These are phyloP conservation scores for Hyles vespertilio DNA, from an alignment of 1,140 invertebrate genomes.

Conservation along the genomic window DNA sequence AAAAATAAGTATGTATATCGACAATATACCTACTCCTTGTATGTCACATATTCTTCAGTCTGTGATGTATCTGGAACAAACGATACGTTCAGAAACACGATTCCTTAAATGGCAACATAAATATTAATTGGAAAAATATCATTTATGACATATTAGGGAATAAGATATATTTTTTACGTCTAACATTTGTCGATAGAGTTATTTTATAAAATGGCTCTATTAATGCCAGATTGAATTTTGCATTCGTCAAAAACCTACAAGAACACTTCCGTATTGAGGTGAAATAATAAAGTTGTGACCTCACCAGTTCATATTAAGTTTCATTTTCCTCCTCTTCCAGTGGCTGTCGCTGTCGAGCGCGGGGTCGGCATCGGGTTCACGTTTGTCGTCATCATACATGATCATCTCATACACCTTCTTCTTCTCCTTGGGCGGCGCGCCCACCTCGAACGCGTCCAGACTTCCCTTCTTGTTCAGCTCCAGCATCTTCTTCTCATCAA, in stretches of 20 bases:
- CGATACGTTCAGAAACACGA: no score
- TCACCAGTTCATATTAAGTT: conserved; percentile 22
- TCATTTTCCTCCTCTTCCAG: conserved; percentile 58
- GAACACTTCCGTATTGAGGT: no score
- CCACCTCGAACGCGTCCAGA: conserved; percentile 34
- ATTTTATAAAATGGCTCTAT: no score
- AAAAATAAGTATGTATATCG: no score
- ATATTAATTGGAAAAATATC: no score
- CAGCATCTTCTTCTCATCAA: conserved; percentile 50
- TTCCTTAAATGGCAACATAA: no score
- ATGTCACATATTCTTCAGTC: conserved; percentile 7
- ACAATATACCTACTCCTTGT: no score
- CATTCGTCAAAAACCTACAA: no score
- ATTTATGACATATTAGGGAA: no score
- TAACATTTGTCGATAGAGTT: no score
- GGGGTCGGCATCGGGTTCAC: conserved; percentile 16
- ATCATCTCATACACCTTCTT: conserved; percentile 64
- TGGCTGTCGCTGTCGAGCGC: conserved; percentile 38
- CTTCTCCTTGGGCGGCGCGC: conserved; percentile 41
- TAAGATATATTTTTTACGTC: no score
- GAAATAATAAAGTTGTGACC: background rate
- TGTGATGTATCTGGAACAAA: conserved; percentile 9
- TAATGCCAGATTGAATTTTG: no score
- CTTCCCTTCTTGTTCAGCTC: conserved; percentile 36
- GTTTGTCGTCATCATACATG: conserved; percentile 49